Conservation (phyloP, 2,888 invertebrate genomes). For the Thymelicus sylvestris region DNA sequence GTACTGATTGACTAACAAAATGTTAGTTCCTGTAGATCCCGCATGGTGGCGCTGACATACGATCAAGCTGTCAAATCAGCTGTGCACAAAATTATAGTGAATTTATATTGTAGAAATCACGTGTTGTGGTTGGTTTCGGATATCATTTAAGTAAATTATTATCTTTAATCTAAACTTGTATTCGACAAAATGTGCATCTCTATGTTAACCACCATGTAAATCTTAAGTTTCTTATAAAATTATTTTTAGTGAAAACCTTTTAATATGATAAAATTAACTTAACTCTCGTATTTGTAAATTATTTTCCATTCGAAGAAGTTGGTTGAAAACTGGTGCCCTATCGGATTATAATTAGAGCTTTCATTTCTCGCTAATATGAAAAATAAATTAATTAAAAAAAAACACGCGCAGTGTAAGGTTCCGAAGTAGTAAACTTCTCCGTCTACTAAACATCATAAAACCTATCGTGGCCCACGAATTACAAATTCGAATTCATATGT, state of each 20-base stretch:
- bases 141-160: conserved; percentile 5
- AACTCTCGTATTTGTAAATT: neutral
- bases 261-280: neutral
- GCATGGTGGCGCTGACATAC: neutral
- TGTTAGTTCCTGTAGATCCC: neutral
- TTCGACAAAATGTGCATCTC: too few relatives aligned
- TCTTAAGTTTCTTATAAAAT: neutral
- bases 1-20: too few relatives aligned
- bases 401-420: too few relatives aligned
- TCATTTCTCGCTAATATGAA: too few relatives aligned
- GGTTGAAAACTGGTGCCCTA: too few relatives aligned
- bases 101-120: neutral
- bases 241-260: neutral
- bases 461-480: neutral
- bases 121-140: neutral
- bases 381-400: too few relatives aligned
- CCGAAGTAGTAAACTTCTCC: too few relatives aligned
- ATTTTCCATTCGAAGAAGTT: neutral
- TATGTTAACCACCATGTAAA: too few relatives aligned
- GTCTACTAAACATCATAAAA: too few relatives aligned
- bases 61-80: neutral
- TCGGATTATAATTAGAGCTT: too few relatives aligned
- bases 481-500: neutral
- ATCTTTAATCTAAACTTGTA: neutral
- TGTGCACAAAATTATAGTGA: too few relatives aligned